Percentiles rank a stretch among this genome's conserved stretches.
Conservation (phyloP, 1,140 invertebrate species). For the Lithobius niger region DNA sequence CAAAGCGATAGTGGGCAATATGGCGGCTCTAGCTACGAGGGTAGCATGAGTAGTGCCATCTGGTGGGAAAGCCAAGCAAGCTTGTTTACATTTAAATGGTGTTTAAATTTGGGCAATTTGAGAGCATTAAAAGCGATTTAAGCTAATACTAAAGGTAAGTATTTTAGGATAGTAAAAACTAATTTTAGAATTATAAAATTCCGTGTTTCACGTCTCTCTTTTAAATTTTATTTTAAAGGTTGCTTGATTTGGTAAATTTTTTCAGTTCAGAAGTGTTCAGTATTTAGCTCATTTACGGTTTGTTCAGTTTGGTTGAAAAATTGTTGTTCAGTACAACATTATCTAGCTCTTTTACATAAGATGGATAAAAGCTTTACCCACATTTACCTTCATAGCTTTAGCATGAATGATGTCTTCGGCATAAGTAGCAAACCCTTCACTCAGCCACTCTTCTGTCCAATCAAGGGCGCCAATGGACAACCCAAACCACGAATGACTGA, state of each 20-base stretch:
- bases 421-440: conserved; percentile 36
- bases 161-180: too few species aligned
- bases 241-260: not conserved
- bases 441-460: conserved; percentile 39
- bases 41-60: too few species aligned
- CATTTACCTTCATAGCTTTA: conserved; percentile 18
- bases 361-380: not conserved
- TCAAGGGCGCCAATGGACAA: conserved; percentile 32
- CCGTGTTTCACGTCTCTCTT: too few species aligned
- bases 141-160: too few species aligned
- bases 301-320: conserved; percentile 4
- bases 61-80: too few species aligned
- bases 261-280: conserved; percentile 6
- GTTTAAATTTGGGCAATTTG: too few species aligned
- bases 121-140: too few species aligned
- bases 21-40: too few species aligned
- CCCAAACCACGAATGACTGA: conserved; percentile 35
- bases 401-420: conserved; percentile 31
- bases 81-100: too few species aligned
- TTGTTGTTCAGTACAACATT: not conserved
- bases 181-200: too few species aligned
- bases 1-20: too few species aligned
- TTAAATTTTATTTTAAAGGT: conserved; percentile 21
- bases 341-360: not conserved
- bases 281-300: too few species aligned